These are phyloP conservation scores for Drosophila gaucha DNA, from an alignment of 2,888 invertebrate genomes.

Conservation along the genomic window DNA sequence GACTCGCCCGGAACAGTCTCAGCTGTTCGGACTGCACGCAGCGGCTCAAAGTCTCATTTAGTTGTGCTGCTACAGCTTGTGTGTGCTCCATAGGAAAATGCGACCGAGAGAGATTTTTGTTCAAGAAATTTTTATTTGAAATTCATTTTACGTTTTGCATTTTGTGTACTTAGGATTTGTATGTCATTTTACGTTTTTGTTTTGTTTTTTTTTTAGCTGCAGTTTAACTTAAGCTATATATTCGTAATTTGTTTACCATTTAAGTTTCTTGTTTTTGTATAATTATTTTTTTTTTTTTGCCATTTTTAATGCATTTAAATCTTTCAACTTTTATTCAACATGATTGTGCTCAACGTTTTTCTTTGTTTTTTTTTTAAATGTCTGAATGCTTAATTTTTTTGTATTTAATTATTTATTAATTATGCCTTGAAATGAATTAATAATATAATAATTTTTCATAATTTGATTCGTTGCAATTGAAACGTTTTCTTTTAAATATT, in stretches of 20 bases:
- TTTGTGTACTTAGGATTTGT: constrained; percentile 57
- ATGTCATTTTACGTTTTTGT: constrained; percentile 21
- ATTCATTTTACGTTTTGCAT: constrained; percentile 49
- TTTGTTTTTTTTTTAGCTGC: constrained; percentile 34
- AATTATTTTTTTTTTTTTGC: constrained; percentile 48
- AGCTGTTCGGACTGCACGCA: constrained; percentile 52
- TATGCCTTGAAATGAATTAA: constrained; percentile 39
- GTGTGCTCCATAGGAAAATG: constrained; percentile 14
- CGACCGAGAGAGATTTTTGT: constrained; percentile 9
- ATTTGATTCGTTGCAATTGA: constrained; percentile 66
- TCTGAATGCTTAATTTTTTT: constrained; percentile 14
- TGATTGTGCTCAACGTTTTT: constrained; percentile 84
- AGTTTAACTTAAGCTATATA: constrained; percentile 61
- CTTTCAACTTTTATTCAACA: constrained; percentile 65
- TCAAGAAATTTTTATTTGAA: constrained; percentile 34
- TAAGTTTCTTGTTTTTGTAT: constrained; percentile 17
- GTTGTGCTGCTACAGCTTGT: constrained; percentile 31
- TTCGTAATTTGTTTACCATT: constrained; percentile 19
- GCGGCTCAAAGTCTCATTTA: constrained; percentile 71
- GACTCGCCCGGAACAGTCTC: constrained; percentile 34
- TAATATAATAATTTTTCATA: constrained; percentile 32
- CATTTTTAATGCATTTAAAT: constrained; percentile 57
- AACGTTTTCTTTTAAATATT: constrained; percentile 25
- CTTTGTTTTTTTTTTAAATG: constrained; percentile 48
- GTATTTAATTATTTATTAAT: constrained; percentile 22